A percentile compares a stretch with the other conserved stretches of the same genome.
phyloP scores from a whole-genome alignment of 2,888 invertebrate genomes.

The Lysandra coridon region DNA sequence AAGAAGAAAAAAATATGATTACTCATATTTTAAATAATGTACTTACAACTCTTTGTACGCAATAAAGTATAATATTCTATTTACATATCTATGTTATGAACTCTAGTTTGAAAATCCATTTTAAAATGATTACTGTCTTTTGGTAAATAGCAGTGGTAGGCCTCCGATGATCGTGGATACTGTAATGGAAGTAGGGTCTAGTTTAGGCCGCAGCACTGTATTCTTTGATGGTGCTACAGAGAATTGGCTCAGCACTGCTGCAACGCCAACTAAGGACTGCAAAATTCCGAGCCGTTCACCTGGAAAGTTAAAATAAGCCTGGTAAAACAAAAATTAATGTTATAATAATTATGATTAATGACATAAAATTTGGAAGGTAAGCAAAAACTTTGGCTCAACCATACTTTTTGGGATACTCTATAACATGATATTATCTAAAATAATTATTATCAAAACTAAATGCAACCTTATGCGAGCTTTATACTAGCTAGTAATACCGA shows the following conservation, averaged over 20 bases:
- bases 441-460: too few relatives aligned
- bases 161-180: constrained; percentile 2
- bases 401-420: too few relatives aligned
- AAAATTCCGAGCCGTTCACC: constrained; percentile 59
- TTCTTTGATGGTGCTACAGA: constrained; percentile 46
- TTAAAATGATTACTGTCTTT: neutral
- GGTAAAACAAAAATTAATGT: too few relatives aligned
- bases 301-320: constrained; percentile 41
- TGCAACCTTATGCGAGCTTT: too few relatives aligned
- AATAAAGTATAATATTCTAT: too few relatives aligned
- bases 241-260: constrained; percentile 56
- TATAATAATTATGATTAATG: too few relatives aligned
- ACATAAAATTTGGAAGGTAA: neutral
- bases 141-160: neutral
- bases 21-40: too few relatives aligned
- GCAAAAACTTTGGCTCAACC: neutral
- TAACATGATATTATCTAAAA: too few relatives aligned
- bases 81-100: neutral
- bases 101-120: neutral
- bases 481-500: too few relatives aligned
- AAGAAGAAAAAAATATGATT: too few relatives aligned
- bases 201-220: constrained; percentile 16
- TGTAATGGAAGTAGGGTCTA: constrained; percentile 2
- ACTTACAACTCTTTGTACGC: too few relatives aligned
- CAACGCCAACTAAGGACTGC: constrained; percentile 62